A percentile compares a stretch with the other conserved stretches of the same genome.
Conservation (phyloP, 2,888 invertebrate species). For the Diaphora mendica region DNA sequence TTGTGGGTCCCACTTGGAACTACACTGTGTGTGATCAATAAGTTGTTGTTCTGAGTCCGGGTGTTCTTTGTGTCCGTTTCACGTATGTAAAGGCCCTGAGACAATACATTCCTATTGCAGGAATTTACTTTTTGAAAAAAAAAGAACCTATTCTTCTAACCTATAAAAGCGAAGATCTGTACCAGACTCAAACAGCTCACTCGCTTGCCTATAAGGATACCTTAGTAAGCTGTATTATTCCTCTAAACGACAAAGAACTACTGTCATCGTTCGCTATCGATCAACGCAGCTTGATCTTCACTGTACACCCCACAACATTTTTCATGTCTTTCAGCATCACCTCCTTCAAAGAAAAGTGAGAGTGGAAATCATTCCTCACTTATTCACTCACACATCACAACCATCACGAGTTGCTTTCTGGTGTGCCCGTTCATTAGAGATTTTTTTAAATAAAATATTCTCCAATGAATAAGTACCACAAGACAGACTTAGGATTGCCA, state of each 20-base stretch:
- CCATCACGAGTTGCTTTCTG: background rate
- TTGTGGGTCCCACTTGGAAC: too few relatives aligned
- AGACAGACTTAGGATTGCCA: background rate
- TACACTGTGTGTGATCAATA: too few relatives aligned
- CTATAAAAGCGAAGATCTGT: background rate
- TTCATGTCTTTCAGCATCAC: background rate
- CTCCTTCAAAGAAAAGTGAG: background rate
- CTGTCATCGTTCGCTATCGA: background rate
- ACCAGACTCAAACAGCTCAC: too few relatives aligned
- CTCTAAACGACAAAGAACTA: background rate
- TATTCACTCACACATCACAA: background rate
- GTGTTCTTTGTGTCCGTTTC: too few relatives aligned
- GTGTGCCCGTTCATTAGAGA: background rate
- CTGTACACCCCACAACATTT: background rate
- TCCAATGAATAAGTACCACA: background rate
- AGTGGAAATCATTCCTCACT: background rate
- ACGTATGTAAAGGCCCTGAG: too few relatives aligned
- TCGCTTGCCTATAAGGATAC: too few relatives aligned
- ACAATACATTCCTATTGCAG: too few relatives aligned
- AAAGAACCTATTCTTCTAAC: background rate
- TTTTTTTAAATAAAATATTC: background rate
- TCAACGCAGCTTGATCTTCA: background rate
- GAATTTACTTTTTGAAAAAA: too few relatives aligned
- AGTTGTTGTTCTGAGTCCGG: too few relatives aligned
- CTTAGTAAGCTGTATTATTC: too few relatives aligned